Conservation (phyloP, 2,888 invertebrate species). For the Drosophila maculinotata region DNA sequence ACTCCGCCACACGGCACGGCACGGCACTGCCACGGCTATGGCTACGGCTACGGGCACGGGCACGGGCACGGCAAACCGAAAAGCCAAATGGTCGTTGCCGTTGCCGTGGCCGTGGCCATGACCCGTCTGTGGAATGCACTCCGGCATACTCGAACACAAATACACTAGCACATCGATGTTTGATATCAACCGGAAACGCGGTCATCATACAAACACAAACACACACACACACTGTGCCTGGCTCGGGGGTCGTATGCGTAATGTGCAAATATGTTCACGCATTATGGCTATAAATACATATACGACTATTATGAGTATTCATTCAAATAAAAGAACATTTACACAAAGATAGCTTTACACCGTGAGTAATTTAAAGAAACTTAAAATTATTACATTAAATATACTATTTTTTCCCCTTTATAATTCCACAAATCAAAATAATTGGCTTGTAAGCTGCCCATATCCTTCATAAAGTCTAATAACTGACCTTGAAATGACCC, state of each 20-base stretch:
- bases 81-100: constrained; percentile 60
- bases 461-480: no score
- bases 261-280: constrained; percentile 30
- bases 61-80: constrained; percentile 34
- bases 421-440: no score
- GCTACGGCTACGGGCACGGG: constrained; percentile 24
- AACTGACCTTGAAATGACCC: no score
- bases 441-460: no score
- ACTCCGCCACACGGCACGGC: constrained; percentile 63
- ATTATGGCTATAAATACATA: constrained; percentile 19
- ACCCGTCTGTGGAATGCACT: constrained; percentile 73
- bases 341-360: no score
- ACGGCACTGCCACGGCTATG: neutral
- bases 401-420: no score
- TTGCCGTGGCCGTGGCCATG: constrained; percentile 64
- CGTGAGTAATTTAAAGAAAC: no score
- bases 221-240: constrained; percentile 41
- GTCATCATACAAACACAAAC: constrained; percentile 50
- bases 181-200: constrained; percentile 66
- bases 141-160: constrained; percentile 38
- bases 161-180: constrained; percentile 34
- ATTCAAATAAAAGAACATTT: neutral
- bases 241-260: constrained; percentile 49
- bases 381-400: no score
- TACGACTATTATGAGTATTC: neutral